A percentile compares a stretch with the other conserved stretches of the same genome.
Conservation (phyloP, 2,888 invertebrate genomes). For the Entomobrya proxima region DNA sequence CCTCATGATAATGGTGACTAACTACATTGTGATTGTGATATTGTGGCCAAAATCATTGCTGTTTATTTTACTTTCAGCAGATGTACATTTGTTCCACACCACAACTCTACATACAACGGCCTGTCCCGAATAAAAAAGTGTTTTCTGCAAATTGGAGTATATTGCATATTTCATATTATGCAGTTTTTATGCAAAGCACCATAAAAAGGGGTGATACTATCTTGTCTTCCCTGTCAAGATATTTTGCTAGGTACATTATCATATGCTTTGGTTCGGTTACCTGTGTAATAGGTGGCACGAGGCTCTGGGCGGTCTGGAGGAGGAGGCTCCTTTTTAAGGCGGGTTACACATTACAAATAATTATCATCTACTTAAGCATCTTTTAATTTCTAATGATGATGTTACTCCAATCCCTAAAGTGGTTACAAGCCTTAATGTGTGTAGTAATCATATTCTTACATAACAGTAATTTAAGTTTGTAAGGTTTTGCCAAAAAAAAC, state of each 20-base stretch:
- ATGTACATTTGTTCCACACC: no score
- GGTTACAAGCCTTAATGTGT: neutral
- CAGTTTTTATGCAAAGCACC: no score
- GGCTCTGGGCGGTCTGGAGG: conserved; percentile 71
- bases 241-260: neutral
- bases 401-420: conserved; percentile 13
- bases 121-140: no score
- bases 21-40: no score
- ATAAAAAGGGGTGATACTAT: no score
- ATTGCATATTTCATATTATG: no score
- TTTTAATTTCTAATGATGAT: conserved; percentile 24
- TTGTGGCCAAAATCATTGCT: neutral
- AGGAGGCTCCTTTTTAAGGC: conserved; percentile 48
- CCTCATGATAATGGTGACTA: no score
- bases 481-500: neutral
- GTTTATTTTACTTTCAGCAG: no score
- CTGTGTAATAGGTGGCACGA: conserved; percentile 70
- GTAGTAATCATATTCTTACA: neutral
- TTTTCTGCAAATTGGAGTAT: no score
- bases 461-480: conserved; percentile 1
- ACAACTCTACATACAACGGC: no score
- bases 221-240: no score
- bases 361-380: conserved; percentile 2
- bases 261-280: neutral
- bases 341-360: neutral